Base-by-base conservation (phyloP, 37 sponge, comb jelly and placozoan species). In the Geodia barretti region DNA sequence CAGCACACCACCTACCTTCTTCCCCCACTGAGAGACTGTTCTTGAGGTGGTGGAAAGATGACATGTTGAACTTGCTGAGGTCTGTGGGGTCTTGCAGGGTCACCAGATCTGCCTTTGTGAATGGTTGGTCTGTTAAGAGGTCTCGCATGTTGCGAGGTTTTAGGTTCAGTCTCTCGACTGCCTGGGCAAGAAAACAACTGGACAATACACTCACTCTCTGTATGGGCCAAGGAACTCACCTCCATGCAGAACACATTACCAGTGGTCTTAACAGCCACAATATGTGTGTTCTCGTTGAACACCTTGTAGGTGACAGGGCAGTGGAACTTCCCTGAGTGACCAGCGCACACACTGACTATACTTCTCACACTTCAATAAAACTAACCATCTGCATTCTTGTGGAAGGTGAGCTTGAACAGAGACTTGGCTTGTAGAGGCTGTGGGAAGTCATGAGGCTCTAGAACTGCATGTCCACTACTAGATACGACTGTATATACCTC, bases 271-370 rank as follows among this genome's bases (percentile, higher is more conserved):
- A 98, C 79, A 25, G 97, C 95, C 24, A 98, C 95, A 75, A 98
- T 96, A 66, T 96, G 91, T 0, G 93, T 86, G 62, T 92, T 89
- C 19, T 94, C 96, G 35, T 91, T 98, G 84, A 98, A 98, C 34
- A 94, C 93, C 59, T 84, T 89, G 80, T 76, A 98, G 31, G 92
- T 92, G n/a, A 96, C 92, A 1, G 99, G 99, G 70, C 99, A 98
- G 81, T 98, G 99, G 62, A 77, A 96, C 39, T 92, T 82, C 0
- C 93, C 96, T 95, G 68, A 4, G 8, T 30, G 64, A 64, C 29
- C 4, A 64, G 9, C 29, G 9, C 25, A 60, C 61, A 60, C 61
- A n/a, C n/a, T n/a, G n/a, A n/a, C n/a, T n/a, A n/a, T n/a, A n/a
- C n/a, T 25, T 20, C 1, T n/a, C 5, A 34, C 7, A 31, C 7